phyloP scores from a whole-genome alignment of 1,140 invertebrate species.

The Eriocheir sinensis region DNA sequence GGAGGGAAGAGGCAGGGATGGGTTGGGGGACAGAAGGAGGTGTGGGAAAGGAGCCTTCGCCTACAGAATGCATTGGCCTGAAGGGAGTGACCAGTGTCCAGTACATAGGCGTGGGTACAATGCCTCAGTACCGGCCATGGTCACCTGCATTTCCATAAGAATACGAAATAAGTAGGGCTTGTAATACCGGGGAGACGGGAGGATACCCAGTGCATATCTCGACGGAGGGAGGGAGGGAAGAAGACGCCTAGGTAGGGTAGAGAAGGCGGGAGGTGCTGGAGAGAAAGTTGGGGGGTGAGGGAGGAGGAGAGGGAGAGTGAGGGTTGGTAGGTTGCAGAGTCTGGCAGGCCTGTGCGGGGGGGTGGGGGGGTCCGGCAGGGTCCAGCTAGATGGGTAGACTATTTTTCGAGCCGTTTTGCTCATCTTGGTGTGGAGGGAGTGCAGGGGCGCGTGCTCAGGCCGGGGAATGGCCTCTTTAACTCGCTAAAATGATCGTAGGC shows the following conservation, averaged over 20 bases:
- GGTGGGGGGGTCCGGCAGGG: slow-evolving; percentile 33
- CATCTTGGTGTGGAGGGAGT: slow-evolving; percentile 43
- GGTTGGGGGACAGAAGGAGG: slow-evolving; percentile 19
- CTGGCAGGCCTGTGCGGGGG: slow-evolving; percentile 36
- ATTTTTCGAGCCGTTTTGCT: slow-evolving; percentile 47
- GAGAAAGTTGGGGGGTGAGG: slow-evolving; percentile 24
- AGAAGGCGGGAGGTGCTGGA: slow-evolving; percentile 25
- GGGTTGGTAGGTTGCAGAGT: background rate
- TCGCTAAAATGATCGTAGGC: background rate
- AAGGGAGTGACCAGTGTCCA: slow-evolving; percentile 60
- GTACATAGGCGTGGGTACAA: slow-evolving; percentile 37
- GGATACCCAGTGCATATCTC: slow-evolving; percentile 40
- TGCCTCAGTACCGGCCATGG: slow-evolving; percentile 30
- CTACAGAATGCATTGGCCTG: slow-evolving; percentile 43
- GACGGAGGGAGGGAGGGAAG: background rate
- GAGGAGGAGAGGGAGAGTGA: background rate
- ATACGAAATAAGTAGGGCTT: slow-evolving; percentile 69
- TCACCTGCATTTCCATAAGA: slow-evolving; percentile 73
- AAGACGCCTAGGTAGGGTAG: slow-evolving; percentile 40
- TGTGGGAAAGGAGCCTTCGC: slow-evolving; percentile 48
- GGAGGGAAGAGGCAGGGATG: background rate
- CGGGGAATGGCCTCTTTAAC: background rate
- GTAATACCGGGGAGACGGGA: slow-evolving; percentile 65
- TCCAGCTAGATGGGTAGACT: slow-evolving; percentile 40
- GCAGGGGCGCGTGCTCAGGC: background rate